Evolutionary conservation across 2,797 vertebrate genomes (phyloP).

Genomic region (Nothura maculosa): DNA sequence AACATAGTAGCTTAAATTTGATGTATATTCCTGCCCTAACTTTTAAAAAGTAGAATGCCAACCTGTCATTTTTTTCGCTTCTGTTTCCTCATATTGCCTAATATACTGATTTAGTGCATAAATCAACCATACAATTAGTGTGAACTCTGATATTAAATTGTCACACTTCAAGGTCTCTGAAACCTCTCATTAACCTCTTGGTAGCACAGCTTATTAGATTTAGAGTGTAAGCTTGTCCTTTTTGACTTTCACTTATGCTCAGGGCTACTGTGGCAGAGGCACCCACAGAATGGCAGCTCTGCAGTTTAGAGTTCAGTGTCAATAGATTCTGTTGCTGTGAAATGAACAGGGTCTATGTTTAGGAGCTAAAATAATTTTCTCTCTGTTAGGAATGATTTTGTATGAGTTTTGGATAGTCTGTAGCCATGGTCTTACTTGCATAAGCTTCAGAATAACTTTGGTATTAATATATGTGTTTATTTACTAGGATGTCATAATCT

Average conservation of each 20-base stretch:
- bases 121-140: neutral
- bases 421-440: neutral
- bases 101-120: neutral
- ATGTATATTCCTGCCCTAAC: neutral
- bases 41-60: neutral
- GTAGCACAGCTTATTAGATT: conserved; percentile 7
- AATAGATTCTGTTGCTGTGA: neutral
- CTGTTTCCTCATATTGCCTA: neutral
- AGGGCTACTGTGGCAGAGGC: neutral
- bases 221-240: conserved; percentile 2
- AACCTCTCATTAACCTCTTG: conserved; percentile 36
- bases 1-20: neutral
- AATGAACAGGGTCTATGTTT: neutral
- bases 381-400: neutral
- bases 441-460: neutral
- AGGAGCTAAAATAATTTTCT: neutral
- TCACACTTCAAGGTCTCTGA: neutral
- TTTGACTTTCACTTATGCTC: conserved; percentile 1
- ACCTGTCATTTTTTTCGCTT: neutral
- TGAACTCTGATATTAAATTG: neutral
- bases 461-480: neutral
- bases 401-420: neutral
- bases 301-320: neutral
- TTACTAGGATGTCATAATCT: neutral
- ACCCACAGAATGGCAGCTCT: neutral